Evolutionary conservation across 2,888 invertebrate species (phyloP).

Genomic region (Antheraea yamamai): DNA sequence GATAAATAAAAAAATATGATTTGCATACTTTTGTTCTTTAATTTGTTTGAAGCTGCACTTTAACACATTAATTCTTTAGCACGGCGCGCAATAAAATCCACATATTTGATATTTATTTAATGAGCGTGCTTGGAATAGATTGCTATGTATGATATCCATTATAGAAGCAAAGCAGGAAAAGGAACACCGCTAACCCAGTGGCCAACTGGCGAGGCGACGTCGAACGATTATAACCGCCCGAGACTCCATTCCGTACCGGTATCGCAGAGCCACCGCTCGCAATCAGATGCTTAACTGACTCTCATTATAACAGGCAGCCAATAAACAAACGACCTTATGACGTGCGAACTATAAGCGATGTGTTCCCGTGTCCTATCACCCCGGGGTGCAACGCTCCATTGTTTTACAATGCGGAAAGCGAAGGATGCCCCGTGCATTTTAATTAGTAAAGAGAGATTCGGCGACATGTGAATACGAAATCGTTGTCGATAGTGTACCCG

Average conservation of each 20-base stretch:
- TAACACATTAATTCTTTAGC: neutral
- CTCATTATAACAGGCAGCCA: slow-evolving; percentile 52
- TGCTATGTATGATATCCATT: slow-evolving; percentile 60
- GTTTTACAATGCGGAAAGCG: slow-evolving; percentile 75
- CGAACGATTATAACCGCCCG: slow-evolving; percentile 64
- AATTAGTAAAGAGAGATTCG: slow-evolving; percentile 78
- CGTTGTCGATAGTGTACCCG: slow-evolving; percentile 53
- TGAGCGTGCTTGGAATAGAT: slow-evolving; percentile 43
- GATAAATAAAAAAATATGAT: neutral
- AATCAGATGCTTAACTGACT: slow-evolving; percentile 48
- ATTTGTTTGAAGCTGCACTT: slow-evolving; percentile 32
- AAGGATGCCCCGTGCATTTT: slow-evolving; percentile 67
- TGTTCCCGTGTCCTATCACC: slow-evolving; percentile 60
- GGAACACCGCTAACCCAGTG: slow-evolving; percentile 80
- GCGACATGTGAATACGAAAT: slow-evolving; percentile 74
- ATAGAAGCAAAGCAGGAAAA: slow-evolving; percentile 76
- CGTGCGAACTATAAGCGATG: slow-evolving; percentile 52
- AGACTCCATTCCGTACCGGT: slow-evolving; percentile 74
- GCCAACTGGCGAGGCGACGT: slow-evolving; percentile 75
- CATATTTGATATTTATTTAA: slow-evolving; percentile 14
- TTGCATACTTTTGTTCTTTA: neutral
- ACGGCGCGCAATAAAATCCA: neutral
- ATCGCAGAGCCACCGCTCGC: slow-evolving; percentile 64
- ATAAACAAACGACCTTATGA: slow-evolving; percentile 45
- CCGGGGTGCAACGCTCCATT: slow-evolving; percentile 67